Percentiles rank a stretch among this genome's conserved stretches.
phyloP scores from a whole-genome alignment of 2,113 vertebrate species.

The Argyrosomus japonicus region DNA sequence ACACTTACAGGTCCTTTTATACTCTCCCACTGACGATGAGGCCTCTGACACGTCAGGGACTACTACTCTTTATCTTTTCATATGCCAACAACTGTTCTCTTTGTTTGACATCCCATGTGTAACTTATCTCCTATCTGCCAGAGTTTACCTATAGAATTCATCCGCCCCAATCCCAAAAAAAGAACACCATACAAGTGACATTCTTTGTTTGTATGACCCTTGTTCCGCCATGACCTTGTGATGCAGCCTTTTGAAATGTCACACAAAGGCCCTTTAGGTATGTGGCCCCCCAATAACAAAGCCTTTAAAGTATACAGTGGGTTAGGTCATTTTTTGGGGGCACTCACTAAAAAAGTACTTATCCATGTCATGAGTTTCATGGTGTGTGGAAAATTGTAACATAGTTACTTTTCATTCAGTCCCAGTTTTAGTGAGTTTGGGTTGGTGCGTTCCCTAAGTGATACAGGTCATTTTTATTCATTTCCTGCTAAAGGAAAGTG shows the following conservation, averaged over 20 bases:
- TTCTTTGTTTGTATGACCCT: slow-evolving; percentile 73
- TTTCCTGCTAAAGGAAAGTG: slow-evolving; percentile 51
- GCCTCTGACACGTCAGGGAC: slow-evolving; percentile 72
- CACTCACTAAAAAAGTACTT: slow-evolving; percentile 29
- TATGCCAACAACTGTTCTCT: slow-evolving; percentile 61
- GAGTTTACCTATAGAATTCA: slow-evolving; percentile 84
- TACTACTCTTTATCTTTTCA: slow-evolving; percentile 80
- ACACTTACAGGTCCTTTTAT: slow-evolving; percentile 75
- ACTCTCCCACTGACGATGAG: slow-evolving; percentile 63
- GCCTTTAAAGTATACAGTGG: slow-evolving; percentile 48
- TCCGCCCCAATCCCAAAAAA: slow-evolving; percentile 22
- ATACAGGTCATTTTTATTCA: slow-evolving; percentile 42
- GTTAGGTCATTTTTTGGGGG: slow-evolving; percentile 47
- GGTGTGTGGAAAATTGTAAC: not conserved
- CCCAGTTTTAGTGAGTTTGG: slow-evolving; percentile 8
- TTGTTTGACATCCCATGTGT: slow-evolving; percentile 63
- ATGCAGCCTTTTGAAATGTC: slow-evolving; percentile 77
- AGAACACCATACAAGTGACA: slow-evolving; percentile 56
- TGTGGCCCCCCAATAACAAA: slow-evolving; percentile 70
- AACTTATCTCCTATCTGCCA: slow-evolving; percentile 77
- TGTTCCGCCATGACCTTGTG: slow-evolving; percentile 70
- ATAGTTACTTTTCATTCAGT: not conserved
- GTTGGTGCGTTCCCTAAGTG: not conserved
- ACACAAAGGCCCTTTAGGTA: slow-evolving; percentile 74
- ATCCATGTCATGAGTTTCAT: slow-evolving; percentile 26